Evolutionary conservation across 2,888 invertebrate species (phyloP).

Genomic region (Acrobasis suavella): DNA sequence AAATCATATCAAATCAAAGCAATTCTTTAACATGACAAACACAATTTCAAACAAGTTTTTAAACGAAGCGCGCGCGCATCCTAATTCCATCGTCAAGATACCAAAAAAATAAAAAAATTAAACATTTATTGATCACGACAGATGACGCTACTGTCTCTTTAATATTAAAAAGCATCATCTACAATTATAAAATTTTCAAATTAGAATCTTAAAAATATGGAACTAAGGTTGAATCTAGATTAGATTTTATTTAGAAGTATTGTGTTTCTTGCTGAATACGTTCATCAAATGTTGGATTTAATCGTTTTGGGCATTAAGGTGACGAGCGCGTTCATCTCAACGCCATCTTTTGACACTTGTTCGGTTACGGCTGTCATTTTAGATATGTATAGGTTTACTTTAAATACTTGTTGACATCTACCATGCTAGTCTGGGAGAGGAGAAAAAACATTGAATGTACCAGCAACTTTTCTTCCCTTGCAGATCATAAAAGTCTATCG

Average conservation of each 20-base stretch:
- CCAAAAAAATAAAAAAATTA: slow-evolving; percentile 26
- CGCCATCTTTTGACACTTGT: slow-evolving; percentile 12
- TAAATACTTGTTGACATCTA: neutral
- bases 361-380: neutral
- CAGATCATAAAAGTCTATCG: too few relatives aligned
- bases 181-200: neutral
- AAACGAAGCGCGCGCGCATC: slow-evolving; percentile 26
- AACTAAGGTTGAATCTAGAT: neutral
- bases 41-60: slow-evolving; percentile 32
- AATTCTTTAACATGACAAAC: slow-evolving; percentile 34
- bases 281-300: neutral
- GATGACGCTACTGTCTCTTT: slow-evolving; percentile 26
- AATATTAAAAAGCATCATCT: slow-evolving; percentile 1
- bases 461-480: too few relatives aligned
- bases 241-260: neutral
- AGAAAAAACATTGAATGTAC: too few relatives aligned
- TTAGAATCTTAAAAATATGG: neutral
- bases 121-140: slow-evolving; percentile 31
- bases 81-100: slow-evolving; percentile 24
- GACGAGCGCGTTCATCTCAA: slow-evolving; percentile 10
- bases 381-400: neutral
- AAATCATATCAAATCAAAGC: slow-evolving; percentile 27
- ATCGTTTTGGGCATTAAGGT: slow-evolving; percentile 17
- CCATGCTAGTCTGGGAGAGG: neutral
- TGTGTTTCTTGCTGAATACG: neutral